phyloP scores from a whole-genome alignment of 2,797 vertebrate species.

The Pachyuromys duprasi region DNA sequence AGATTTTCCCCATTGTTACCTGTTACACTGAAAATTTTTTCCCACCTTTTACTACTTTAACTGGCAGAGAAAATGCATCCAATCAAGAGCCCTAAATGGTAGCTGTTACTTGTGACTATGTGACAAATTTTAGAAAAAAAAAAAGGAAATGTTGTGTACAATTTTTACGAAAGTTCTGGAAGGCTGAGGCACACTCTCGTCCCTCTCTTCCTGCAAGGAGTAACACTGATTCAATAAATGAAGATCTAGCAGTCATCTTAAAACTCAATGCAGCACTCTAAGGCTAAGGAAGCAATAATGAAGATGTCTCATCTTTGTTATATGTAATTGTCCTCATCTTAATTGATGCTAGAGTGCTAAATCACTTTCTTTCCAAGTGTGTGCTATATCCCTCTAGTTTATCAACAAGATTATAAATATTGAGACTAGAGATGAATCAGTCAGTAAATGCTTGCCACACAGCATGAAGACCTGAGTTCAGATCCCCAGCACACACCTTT shows the following conservation, averaged over 20 bases:
- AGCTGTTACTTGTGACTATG: neutral
- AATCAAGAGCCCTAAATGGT: neutral
- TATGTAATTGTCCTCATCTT: neutral
- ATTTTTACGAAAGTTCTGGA: neutral
- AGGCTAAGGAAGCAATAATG: neutral
- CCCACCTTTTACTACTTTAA: too few species aligned
- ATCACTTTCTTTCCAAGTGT: constrained; percentile 27
- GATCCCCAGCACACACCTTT: neutral
- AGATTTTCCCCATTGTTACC: neutral
- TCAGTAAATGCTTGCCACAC: neutral
- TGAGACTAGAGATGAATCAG: neutral
- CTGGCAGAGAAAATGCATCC: too few species aligned
- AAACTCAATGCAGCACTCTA: neutral
- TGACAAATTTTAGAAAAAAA: constrained; percentile 14
- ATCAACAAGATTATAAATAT: constrained; percentile 19
- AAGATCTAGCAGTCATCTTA: neutral
- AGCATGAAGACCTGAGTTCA: neutral
- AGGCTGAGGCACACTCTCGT: neutral
- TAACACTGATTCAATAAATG: neutral
- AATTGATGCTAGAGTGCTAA: neutral
- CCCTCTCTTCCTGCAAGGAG: neutral
- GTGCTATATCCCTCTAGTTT: neutral
- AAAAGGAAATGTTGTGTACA: neutral
- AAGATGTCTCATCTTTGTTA: neutral
- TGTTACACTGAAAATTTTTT: neutral